Percentiles rank a stretch among this genome's conserved stretches.
These are phyloP conservation scores for Gibbula magus DNA, from an alignment of 2,888 invertebrate genomes.

Conservation along the genomic window DNA sequence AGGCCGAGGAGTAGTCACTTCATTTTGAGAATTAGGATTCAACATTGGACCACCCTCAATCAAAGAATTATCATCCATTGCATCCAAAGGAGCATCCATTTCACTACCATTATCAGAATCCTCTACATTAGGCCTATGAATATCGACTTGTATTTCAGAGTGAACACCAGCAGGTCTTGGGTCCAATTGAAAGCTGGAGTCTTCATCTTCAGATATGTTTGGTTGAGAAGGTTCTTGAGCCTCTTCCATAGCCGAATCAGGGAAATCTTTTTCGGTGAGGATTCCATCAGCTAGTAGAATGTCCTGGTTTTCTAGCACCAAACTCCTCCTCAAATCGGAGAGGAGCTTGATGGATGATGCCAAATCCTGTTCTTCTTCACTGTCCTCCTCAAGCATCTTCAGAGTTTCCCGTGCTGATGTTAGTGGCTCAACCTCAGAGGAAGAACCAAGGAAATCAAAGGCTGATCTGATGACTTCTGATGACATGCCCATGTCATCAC, in stretches of 20 bases:
- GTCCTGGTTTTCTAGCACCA: not conserved
- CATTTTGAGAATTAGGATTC: not conserved
- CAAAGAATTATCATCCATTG: not conserved
- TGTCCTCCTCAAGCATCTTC: constrained; percentile 5
- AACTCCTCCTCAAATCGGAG: not conserved
- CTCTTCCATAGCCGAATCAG: not conserved
- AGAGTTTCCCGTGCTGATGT: not conserved
- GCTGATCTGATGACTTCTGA: constrained; percentile 13
- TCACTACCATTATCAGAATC: constrained; percentile 5
- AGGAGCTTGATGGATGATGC: constrained; percentile 17
- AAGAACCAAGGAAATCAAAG: constrained; percentile 13
- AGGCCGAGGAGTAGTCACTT: not conserved
- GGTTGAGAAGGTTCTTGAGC: not conserved
- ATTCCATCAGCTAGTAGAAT: not conserved
- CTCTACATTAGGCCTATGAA: not conserved
- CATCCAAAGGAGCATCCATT: not conserved
- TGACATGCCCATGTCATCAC: not conserved
- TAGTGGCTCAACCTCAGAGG: not conserved
- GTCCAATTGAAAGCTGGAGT: constrained; percentile 13
- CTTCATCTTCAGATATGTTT: not conserved
- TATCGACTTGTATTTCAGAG: not conserved
- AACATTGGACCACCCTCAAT: not conserved
- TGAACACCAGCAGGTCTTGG: not conserved
- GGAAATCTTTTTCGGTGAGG: not conserved
- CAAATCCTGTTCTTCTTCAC: constrained; percentile 8